phyloP scores from a whole-genome alignment of 2,113 vertebrate genomes.

The Notechis scutatus region DNA sequence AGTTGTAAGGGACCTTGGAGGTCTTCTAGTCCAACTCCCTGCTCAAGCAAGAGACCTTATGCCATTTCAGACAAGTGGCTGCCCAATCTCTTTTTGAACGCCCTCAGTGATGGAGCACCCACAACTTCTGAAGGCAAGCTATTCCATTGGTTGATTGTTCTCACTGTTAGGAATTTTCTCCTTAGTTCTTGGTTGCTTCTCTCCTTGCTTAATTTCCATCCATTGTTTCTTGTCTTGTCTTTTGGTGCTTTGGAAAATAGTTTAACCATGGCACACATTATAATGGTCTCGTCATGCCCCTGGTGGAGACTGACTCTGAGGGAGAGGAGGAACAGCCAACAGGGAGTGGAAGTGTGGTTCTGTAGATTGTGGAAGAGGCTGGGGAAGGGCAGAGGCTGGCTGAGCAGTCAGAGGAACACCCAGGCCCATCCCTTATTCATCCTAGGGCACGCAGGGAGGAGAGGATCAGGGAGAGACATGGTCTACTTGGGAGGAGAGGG shows the following conservation, averaged over 20 bases:
- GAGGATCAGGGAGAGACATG: too few species aligned
- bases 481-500: too few species aligned
- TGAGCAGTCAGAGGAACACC: too few species aligned
- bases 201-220: background rate
- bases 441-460: too few species aligned
- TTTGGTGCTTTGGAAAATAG: background rate
- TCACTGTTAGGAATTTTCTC: background rate
- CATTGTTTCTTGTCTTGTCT: background rate
- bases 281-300: conserved; percentile 59
- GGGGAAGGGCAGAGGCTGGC: too few species aligned
- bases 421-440: too few species aligned
- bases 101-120: background rate
- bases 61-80: background rate
- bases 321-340: too few species aligned
- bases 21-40: background rate
- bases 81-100: background rate
- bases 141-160: background rate
- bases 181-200: background rate
- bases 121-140: background rate
- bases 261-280: conserved; percentile 67
- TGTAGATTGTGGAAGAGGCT: too few species aligned
- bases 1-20: background rate
- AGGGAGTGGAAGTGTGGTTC: too few species aligned
- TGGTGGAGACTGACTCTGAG: too few species aligned
- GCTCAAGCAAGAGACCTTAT: background rate